phyloP scores from a whole-genome alignment of 2,113 vertebrate species.

The Cryptotis parvus region DNA sequence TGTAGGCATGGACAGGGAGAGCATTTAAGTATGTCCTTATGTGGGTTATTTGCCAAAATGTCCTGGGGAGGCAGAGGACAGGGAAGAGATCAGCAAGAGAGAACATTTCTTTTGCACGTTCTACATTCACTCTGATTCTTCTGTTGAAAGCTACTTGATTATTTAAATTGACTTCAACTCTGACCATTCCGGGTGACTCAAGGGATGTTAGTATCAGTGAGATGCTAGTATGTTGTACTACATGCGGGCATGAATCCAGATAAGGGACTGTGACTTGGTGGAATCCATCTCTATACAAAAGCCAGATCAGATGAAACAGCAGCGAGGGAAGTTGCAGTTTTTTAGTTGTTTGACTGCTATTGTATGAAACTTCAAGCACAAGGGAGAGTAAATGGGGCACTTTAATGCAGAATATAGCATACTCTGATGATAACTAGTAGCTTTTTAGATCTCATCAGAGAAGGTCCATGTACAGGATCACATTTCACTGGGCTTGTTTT shows the following conservation, averaged over 20 bases:
- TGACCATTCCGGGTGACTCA: slow-evolving; percentile 13
- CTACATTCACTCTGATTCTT: not conserved
- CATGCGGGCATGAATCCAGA: not conserved
- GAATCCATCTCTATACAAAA: not conserved
- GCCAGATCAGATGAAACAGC: not conserved
- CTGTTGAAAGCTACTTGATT: not conserved
- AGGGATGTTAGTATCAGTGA: slow-evolving; percentile 19
- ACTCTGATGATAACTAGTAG: not conserved
- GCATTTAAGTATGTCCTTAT: too few species aligned
- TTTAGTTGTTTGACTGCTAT: slow-evolving; percentile 36
- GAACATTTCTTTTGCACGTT: not conserved
- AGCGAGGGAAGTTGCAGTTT: not conserved
- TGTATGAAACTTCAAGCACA: not conserved
- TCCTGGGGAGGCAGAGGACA: rapidly evolving
- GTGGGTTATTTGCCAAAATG: slow-evolving; percentile 3
- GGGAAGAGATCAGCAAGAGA: not conserved
- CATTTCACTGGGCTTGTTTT: slow-evolving; percentile 53
- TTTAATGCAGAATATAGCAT: slow-evolving; percentile 5
- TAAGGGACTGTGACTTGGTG: not conserved
- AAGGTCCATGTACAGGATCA: slow-evolving; percentile 5
- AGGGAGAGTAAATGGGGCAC: not conserved
- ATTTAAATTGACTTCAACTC: not conserved
- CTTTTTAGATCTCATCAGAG: slow-evolving; percentile 41
- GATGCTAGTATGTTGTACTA: not conserved
- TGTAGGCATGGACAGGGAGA: too few species aligned